phyloP scores from a whole-genome alignment of 2,888 invertebrate genomes.

The Tachystola acroxantha region DNA sequence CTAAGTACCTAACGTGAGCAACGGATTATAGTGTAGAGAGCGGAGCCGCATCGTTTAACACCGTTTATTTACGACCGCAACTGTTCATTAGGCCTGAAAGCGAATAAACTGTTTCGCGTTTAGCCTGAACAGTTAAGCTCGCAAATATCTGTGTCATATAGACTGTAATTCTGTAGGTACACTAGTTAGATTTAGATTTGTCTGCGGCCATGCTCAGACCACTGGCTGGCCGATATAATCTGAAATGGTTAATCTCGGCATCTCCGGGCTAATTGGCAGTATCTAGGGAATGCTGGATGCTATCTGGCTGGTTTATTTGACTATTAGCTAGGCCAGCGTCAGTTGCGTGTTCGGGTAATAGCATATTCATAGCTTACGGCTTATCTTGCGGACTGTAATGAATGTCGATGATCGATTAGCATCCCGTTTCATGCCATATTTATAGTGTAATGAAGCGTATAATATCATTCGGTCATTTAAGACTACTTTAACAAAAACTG shows the following conservation, averaged over 20 bases:
- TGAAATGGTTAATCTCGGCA: slow-evolving; percentile 58
- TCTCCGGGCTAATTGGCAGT: slow-evolving; percentile 59
- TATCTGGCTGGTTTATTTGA: slow-evolving; percentile 46
- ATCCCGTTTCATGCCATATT: neutral
- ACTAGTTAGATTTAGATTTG: slow-evolving; percentile 24
- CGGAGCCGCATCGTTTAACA: slow-evolving; percentile 32
- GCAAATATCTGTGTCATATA: slow-evolving; percentile 14
- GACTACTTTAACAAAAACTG: too few species aligned
- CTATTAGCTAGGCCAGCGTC: slow-evolving; percentile 34
- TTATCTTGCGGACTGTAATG: neutral
- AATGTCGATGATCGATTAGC: neutral
- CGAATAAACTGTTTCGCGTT: slow-evolving; percentile 33
- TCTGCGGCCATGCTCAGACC: slow-evolving; percentile 21
- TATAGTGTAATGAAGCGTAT: too few species aligned
- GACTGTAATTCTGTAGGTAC: too few species aligned
- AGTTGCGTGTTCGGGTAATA: slow-evolving; percentile 11
- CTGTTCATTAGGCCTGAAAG: slow-evolving; percentile 50
- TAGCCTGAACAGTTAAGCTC: slow-evolving; percentile 32
- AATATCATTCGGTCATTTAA: too few species aligned
- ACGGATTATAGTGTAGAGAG: too few species aligned
- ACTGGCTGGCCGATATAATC: slow-evolving; percentile 53
- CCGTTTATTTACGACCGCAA: slow-evolving; percentile 29
- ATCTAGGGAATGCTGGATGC: slow-evolving; percentile 32
- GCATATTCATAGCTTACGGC: slow-evolving; percentile 1
- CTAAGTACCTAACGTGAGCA: neutral